Evolutionary conservation across 2,113 vertebrate genomes (phyloP).

Genomic region (Ceratotherium simum): DNA sequence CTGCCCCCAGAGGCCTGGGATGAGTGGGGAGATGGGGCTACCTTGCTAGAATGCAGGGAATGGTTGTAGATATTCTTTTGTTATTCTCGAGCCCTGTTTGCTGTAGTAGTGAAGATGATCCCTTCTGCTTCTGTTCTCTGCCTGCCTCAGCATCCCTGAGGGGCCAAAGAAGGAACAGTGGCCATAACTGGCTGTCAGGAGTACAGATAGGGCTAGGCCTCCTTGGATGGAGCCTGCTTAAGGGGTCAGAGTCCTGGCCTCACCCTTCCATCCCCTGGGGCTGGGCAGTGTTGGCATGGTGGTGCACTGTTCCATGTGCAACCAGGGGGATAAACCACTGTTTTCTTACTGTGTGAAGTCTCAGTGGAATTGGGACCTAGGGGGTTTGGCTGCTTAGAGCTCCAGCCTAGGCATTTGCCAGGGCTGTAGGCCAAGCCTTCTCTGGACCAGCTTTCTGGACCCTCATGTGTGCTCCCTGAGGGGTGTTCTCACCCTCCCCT

Average conservation of each 20-base stretch:
- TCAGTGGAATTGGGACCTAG: background rate
- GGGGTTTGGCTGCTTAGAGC: background rate
- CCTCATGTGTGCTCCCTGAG: background rate
- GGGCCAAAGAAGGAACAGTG: constrained; percentile 5
- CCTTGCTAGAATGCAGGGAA: constrained; percentile 18
- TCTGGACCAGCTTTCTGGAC: constrained; percentile 46
- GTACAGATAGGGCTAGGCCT: background rate
- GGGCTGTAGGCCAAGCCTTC: constrained; percentile 42
- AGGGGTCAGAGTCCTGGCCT: background rate
- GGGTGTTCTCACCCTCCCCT: constrained; percentile 14
- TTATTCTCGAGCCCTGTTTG: constrained; percentile 39
- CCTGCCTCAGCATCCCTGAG: constrained; percentile 27
- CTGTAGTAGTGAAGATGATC: constrained; percentile 10
- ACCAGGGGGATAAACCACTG: constrained; percentile 66
- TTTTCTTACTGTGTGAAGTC: constrained; percentile 69
- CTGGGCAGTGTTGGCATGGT: constrained; percentile 59
- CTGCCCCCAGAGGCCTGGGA: background rate
- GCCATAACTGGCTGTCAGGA: background rate
- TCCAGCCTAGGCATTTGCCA: constrained; percentile 31
- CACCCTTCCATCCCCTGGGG: background rate
- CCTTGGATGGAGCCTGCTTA: constrained; percentile 29
- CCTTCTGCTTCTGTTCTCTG: constrained; percentile 40
- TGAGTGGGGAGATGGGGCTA: constrained; percentile 7
- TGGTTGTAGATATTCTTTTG: constrained; percentile 21
- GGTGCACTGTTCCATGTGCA: constrained; percentile 38